These are phyloP conservation scores for Coregonus clupeaformis DNA, from an alignment of 2,113 vertebrate genomes.

Conservation along the genomic window DNA sequence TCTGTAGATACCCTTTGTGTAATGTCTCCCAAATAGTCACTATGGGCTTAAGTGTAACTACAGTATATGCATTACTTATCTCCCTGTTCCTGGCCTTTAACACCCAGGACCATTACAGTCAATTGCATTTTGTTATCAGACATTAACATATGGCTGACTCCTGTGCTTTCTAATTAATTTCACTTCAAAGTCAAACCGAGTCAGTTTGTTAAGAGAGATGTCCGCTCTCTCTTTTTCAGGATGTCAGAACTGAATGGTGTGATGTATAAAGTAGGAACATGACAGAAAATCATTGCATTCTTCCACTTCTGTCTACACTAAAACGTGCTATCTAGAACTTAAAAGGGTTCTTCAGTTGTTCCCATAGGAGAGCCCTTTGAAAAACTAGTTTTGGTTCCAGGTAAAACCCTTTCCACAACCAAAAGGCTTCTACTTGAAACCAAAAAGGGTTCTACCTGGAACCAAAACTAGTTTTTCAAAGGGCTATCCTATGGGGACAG, in stretches of 20 bases:
- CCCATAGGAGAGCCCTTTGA: too few relatives aligned
- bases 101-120: slow-evolving; percentile 53
- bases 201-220: neutral
- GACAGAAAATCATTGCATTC: neutral
- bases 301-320: neutral
- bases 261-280: neutral
- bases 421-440: too few relatives aligned
- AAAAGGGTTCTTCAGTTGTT: too few relatives aligned
- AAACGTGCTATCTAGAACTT: too few relatives aligned
- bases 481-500: too few relatives aligned
- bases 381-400: too few relatives aligned
- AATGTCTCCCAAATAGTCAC: neutral
- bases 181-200: neutral
- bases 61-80: slow-evolving; percentile 2
- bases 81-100: slow-evolving; percentile 50
- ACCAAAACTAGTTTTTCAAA: too few relatives aligned
- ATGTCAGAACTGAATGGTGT: too few relatives aligned
- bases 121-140: slow-evolving; percentile 67
- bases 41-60: neutral
- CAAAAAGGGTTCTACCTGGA: too few relatives aligned
- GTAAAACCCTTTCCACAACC: too few relatives aligned
- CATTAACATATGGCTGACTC: slow-evolving; percentile 55
- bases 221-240: neutral
- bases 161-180: slow-evolving; percentile 71
- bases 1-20: neutral